Percentiles rank a stretch among this genome's conserved stretches.
phyloP scores from a whole-genome alignment of 37 sponge, comb jelly and placozoan genomes.

The Tethya wilhelma region DNA sequence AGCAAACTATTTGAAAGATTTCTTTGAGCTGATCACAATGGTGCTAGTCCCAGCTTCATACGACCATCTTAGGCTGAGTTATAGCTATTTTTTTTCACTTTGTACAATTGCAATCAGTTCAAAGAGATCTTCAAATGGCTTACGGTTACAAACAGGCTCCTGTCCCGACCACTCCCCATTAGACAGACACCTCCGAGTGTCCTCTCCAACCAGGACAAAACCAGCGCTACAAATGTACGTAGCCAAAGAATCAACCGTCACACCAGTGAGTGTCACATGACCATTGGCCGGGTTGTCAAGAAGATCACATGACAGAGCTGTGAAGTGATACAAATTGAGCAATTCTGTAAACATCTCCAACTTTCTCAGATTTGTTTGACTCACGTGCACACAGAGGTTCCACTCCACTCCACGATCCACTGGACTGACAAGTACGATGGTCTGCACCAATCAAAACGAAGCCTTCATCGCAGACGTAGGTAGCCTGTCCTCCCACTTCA shows the following conservation, averaged over 20 bases:
- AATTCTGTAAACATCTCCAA: neutral
- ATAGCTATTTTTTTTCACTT: too few species aligned
- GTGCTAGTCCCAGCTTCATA: too few species aligned
- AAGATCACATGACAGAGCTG: conserved; percentile 43
- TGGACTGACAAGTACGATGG: conserved; percentile 28
- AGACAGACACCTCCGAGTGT: conserved; percentile 17
- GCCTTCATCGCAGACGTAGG: conserved; percentile 57
- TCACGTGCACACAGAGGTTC: conserved; percentile 64
- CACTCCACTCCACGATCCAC: conserved; percentile 60
- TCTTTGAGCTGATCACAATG: too few species aligned
- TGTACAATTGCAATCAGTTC: too few species aligned
- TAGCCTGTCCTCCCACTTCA: conserved; percentile 46
- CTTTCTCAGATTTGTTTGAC: neutral
- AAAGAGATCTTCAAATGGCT: too few species aligned
- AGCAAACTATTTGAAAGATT: too few species aligned
- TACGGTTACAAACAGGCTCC: conserved; percentile 49
- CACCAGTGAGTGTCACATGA: conserved; percentile 4
- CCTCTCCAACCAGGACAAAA: conserved; percentile 31
- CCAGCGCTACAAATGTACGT: conserved; percentile 58
- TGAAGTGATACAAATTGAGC: neutral
- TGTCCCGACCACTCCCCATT: conserved; percentile 29
- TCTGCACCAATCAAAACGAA: conserved; percentile 39
- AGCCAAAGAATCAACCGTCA: conserved; percentile 27
- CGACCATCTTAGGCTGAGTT: too few species aligned
- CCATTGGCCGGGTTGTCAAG: conserved; percentile 46